These are phyloP conservation scores for Uloborus diversus DNA, from an alignment of 1,140 invertebrate genomes.

Conservation along the genomic window DNA sequence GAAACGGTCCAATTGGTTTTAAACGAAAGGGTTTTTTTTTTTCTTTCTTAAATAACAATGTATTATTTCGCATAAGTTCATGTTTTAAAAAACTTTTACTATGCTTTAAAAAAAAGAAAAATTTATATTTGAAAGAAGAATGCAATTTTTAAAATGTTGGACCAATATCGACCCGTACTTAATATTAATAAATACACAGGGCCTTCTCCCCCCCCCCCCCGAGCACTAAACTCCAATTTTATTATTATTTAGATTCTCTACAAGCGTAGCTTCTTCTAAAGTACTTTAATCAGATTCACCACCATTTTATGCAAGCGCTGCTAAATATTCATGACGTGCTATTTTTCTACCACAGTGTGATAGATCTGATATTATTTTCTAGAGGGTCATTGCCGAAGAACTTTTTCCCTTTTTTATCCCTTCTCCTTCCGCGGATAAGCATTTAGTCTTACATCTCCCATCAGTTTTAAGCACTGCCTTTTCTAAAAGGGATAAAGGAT, in stretches of 20 bases:
- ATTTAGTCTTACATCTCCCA: slow-evolving; percentile 33
- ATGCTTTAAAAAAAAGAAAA: too few species aligned
- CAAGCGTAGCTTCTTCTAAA: background rate
- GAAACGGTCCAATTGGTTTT: too few species aligned
- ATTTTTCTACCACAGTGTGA: slow-evolving; percentile 4
- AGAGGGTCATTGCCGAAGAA: slow-evolving; percentile 15
- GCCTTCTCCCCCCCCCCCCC: too few species aligned
- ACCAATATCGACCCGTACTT: slow-evolving; percentile 17
- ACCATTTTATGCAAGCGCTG: slow-evolving; percentile 30
- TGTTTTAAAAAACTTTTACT: too few species aligned
- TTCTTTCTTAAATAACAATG: too few species aligned
- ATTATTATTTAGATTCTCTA: slow-evolving; percentile 17
- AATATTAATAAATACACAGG: slow-evolving; percentile 15
- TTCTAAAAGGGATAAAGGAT: background rate
- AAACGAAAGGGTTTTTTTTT: too few species aligned
- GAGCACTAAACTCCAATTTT: slow-evolving; percentile 46
- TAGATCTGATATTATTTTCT: slow-evolving; percentile 39
- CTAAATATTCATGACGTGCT: slow-evolving; percentile 37
- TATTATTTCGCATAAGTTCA: too few species aligned
- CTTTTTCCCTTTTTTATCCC: slow-evolving; percentile 22
- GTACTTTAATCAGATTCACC: slow-evolving; percentile 27
- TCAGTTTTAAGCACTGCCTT: slow-evolving; percentile 29
- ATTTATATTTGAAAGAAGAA: too few species aligned
- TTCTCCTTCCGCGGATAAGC: background rate
- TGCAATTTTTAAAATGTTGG: too few species aligned